phyloP scores from a whole-genome alignment of 92 coral and sea anemone genomes.

The Palythoa caribaeorum region DNA sequence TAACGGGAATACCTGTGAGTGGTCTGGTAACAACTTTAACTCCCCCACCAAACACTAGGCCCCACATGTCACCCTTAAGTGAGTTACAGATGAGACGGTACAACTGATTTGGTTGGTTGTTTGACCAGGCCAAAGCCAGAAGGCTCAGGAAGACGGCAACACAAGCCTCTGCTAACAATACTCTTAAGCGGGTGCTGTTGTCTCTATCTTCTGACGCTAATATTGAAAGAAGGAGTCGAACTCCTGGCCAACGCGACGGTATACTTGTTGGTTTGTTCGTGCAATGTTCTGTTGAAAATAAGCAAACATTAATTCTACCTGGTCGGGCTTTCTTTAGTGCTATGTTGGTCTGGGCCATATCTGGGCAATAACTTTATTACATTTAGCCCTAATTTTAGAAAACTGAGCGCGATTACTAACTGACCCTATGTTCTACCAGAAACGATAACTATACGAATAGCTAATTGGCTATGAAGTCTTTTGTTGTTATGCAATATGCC shows the following conservation, averaged over 20 bases:
- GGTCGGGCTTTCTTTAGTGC: neutral
- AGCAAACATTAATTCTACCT: neutral
- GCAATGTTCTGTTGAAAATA: slow-evolving; percentile 20
- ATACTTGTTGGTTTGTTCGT: slow-evolving; percentile 72
- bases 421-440: no score
- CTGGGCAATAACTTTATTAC: no score
- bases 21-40: slow-evolving; percentile 69
- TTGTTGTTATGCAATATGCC: no score
- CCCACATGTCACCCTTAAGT: slow-evolving; percentile 93
- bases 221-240: slow-evolving; percentile 88
- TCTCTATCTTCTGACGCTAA: slow-evolving; percentile 92
- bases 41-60: slow-evolving; percentile 97
- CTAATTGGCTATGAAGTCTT: no score
- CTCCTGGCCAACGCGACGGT: slow-evolving; percentile 97
- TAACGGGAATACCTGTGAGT: slow-evolving; percentile 55
- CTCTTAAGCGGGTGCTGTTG: slow-evolving; percentile 90
- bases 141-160: slow-evolving; percentile 96
- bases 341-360: no score
- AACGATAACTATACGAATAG: no score
- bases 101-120: slow-evolving; percentile 90
- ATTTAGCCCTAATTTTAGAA: no score
- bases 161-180: slow-evolving; percentile 91
- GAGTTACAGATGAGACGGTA: slow-evolving; percentile 85
- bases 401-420: no score
- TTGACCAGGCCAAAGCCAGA: slow-evolving; percentile 91